phyloP scores from a whole-genome alignment of 2,888 invertebrate species.

The Campopleginae sp. region DNA sequence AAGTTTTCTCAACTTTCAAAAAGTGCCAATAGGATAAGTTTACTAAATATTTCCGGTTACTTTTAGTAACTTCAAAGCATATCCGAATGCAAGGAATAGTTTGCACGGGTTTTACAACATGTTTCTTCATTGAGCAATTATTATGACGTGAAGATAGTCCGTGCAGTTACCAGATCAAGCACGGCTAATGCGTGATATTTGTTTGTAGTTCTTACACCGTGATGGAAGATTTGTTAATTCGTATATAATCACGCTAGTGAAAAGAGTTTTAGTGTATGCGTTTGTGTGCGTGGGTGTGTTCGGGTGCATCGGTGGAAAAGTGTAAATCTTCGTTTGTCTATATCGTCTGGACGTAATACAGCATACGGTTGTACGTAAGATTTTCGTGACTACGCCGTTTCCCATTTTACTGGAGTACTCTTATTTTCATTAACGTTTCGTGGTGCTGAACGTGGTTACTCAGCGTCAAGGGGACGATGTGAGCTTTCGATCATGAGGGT shows the following conservation, averaged over 20 bases:
- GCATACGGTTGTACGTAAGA: slow-evolving; percentile 70
- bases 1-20: not conserved
- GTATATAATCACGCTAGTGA: slow-evolving; percentile 21
- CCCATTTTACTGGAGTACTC: slow-evolving; percentile 43
- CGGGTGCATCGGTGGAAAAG: slow-evolving; percentile 46
- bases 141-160: not conserved
- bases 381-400: slow-evolving; percentile 44
- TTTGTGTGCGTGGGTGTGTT: slow-evolving; percentile 28
- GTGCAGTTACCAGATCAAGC: slow-evolving; percentile 1
- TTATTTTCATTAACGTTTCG: slow-evolving; percentile 46
- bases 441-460: slow-evolving; percentile 71
- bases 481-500: slow-evolving; percentile 79
- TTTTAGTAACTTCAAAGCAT: not conserved
- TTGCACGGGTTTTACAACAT: not conserved
- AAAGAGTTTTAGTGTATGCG: slow-evolving; percentile 28
- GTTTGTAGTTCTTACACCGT: slow-evolving; percentile 1
- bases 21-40: not conserved
- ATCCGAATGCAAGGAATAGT: slow-evolving; percentile 12
- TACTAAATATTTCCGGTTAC: slow-evolving; percentile 2
- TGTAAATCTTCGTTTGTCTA: slow-evolving; percentile 23
- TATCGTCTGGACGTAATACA: slow-evolving; percentile 64
- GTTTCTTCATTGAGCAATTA: slow-evolving; percentile 4
- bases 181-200: not conserved
- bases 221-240: not conserved
- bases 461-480: slow-evolving; percentile 77